A percentile compares a stretch with the other conserved stretches of the same genome.
Conservation (phyloP, 1,140 invertebrate genomes). For the Anastrepha ludens region DNA sequence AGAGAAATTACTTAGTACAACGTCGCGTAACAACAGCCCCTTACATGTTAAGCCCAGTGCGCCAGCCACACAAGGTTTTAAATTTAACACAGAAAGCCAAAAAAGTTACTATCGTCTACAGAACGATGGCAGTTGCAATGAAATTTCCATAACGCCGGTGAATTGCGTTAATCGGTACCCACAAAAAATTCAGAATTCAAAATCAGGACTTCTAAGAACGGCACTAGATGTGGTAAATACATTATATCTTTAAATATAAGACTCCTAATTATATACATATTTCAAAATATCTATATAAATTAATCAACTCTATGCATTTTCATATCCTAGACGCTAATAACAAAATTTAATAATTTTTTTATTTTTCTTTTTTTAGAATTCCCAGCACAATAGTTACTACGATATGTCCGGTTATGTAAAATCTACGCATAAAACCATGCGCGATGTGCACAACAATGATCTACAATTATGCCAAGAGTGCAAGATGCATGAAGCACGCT, state of each 20-base stretch:
- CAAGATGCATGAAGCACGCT: slow-evolving; percentile 84
- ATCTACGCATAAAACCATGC: slow-evolving; percentile 67
- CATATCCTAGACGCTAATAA: slow-evolving; percentile 74
- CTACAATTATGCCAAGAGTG: slow-evolving; percentile 87
- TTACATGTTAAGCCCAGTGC: slow-evolving; percentile 6
- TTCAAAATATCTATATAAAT: neutral
- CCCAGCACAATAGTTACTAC: slow-evolving; percentile 64
- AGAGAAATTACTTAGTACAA: slow-evolving; percentile 31
- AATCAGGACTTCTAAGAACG: slow-evolving; percentile 9
- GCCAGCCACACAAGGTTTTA: slow-evolving; percentile 8
- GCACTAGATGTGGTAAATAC: slow-evolving; percentile 33
- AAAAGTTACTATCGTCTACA: slow-evolving; percentile 46
- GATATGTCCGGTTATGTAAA: slow-evolving; percentile 68
- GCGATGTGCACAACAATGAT: slow-evolving; percentile 77
- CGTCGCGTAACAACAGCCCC: slow-evolving; percentile 3
- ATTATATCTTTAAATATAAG: neutral
- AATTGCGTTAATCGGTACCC: slow-evolving; percentile 18
- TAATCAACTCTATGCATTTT: neutral
- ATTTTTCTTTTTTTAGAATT: neutral
- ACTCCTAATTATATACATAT: too few relatives aligned
- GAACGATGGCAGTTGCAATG: slow-evolving; percentile 25
- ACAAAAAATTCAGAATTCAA: slow-evolving; percentile 41
- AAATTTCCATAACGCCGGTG: slow-evolving; percentile 45
- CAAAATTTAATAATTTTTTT: slow-evolving; percentile 59
- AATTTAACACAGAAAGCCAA: slow-evolving; percentile 45